phyloP scores from a whole-genome alignment of 2,797 vertebrate genomes.

The Arctocebus calabarensis region DNA sequence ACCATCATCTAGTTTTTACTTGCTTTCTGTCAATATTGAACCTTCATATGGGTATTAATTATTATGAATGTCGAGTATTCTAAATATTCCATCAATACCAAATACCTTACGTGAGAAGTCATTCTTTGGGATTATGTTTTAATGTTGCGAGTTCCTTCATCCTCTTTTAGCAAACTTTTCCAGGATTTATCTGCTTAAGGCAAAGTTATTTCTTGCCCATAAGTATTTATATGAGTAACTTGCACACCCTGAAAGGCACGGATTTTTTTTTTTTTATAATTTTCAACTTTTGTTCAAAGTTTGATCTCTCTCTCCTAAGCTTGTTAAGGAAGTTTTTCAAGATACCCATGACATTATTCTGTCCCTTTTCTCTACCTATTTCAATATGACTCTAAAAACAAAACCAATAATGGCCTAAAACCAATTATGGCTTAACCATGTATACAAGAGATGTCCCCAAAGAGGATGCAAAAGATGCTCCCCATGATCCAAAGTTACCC shows the following conservation, averaged over 20 bases:
- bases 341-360: not conserved
- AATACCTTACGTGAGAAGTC: not conserved
- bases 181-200: not conserved
- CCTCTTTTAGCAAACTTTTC: not conserved
- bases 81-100: not conserved
- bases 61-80: not conserved
- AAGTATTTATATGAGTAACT: not conserved
- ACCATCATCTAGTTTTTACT: constrained; percentile 15
- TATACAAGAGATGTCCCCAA: not conserved
- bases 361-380: not conserved
- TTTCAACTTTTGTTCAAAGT: not conserved
- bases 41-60: not conserved
- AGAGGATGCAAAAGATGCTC: not conserved
- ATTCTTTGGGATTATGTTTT: not conserved
- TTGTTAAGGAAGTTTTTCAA: not conserved
- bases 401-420: not conserved
- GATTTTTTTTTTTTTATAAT: not conserved
- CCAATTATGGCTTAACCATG: not conserved
- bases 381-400: not conserved
- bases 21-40: not conserved
- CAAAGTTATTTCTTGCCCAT: not conserved
- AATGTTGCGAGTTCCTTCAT: not conserved
- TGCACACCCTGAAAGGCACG: not conserved
- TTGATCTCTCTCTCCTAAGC: not conserved
- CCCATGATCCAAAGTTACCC: not conserved